Evolutionary conservation across 2,888 invertebrate genomes (phyloP), one percentile per base, ranked within the genome.

Genomic region (Pandemis cinnamomeana): DNA sequence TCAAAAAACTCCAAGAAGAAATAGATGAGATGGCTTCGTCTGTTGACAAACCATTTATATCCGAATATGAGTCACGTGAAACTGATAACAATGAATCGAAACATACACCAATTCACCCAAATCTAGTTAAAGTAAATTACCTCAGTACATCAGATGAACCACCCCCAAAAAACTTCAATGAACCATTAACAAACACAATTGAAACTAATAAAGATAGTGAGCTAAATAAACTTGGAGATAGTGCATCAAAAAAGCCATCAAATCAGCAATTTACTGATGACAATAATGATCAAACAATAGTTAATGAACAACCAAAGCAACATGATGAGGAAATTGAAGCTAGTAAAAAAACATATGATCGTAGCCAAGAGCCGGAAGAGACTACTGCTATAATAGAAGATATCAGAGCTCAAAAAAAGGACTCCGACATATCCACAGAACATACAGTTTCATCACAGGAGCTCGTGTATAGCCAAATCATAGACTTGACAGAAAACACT

Each of bases 1-100:
- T 90, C 0, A 84, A 80, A 68, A 84, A 76, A 53, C 77, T 91
- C 10, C 89, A 92, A 79, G 78, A 80, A 10, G 89, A 91, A 84
- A 86, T 91, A 27, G 69, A 76, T 71, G 83, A 84, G 41, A 82
- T 90, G 81, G 77, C 83, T 5, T n/a, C 61, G n/a, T 42, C n/a
- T n/a, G n/a, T 46, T 46, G 46, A 46, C 11, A 46, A 27, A 36
- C 55, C 15, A 15, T 1, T 15, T 8, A 8, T n/a, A 20, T 15
- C 7, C 8, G n/a, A 55, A 55, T 20, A 15, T 20, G 20, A 55
- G 13, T 8, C 11, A 46, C 46, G 11, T 11, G 11, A 7, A 3
- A 55, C 2, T 55, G 7, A 13, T 46, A 11, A 46, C 46, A 46
- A 10, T 46, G 46, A 46, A 46, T 11, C 46, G 11, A 11, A 46